These are phyloP conservation scores for Prosopocoilus inquinatus DNA, from an alignment of 2,888 invertebrate species.

Conservation along the genomic window DNA sequence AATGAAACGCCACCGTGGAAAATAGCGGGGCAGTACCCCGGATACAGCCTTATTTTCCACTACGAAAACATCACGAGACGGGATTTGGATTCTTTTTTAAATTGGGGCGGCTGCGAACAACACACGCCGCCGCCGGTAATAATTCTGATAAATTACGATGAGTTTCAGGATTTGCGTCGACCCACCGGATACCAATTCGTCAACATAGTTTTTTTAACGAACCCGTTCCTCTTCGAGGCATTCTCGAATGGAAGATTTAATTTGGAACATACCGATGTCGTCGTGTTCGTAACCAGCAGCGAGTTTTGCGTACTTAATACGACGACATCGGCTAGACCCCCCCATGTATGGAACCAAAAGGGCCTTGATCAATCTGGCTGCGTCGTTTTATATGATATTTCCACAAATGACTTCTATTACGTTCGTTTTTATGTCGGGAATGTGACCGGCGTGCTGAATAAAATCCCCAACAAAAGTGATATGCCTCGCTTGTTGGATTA, in stretches of 20 bases:
- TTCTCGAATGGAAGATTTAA: slow-evolving; percentile 10
- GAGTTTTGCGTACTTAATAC: background rate
- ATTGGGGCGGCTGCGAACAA: background rate
- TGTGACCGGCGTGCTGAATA: slow-evolving; percentile 9
- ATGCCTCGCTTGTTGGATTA: slow-evolving; percentile 8
- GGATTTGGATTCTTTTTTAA: slow-evolving; percentile 6
- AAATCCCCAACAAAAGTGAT: slow-evolving; percentile 4
- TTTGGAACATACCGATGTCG: slow-evolving; percentile 12
- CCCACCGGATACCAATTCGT: slow-evolving; percentile 12
- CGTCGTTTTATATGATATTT: slow-evolving; percentile 10
- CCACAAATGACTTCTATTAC: slow-evolving; percentile 11
- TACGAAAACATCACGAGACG: slow-evolving; percentile 7
- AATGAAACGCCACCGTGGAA: background rate
- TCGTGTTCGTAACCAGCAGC: slow-evolving; percentile 10
- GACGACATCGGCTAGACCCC: background rate
- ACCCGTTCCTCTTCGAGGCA: slow-evolving; percentile 13
- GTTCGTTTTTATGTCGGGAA: slow-evolving; percentile 17
- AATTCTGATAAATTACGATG: slow-evolving; percentile 12
- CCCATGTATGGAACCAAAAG: slow-evolving; percentile 11
- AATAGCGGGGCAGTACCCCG: slow-evolving; percentile 11
- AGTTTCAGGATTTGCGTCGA: background rate
- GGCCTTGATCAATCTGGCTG: slow-evolving; percentile 12
- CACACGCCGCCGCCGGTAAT: background rate
- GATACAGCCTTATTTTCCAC: slow-evolving; percentile 16
- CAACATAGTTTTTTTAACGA: slow-evolving; percentile 11